A percentile compares a stretch with the other conserved stretches of the same genome.
These are phyloP conservation scores for Drosophila hydei DNA, from an alignment of 1,140 invertebrate species.

Conservation along the genomic window DNA sequence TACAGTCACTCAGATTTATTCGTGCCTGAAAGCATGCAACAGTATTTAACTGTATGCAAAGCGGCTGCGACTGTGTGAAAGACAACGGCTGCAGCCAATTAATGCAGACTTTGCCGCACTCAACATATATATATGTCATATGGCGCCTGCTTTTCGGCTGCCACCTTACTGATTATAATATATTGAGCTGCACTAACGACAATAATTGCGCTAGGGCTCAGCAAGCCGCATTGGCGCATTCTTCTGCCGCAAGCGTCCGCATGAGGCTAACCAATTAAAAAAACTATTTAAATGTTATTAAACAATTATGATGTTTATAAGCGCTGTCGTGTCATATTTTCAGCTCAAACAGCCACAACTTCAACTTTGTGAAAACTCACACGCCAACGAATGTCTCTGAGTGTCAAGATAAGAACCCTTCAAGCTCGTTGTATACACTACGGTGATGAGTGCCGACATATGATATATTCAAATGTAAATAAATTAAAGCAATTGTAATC, in stretches of 20 bases:
- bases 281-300: constrained; percentile 52
- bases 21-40: constrained; percentile 30
- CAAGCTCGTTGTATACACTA: constrained; percentile 12
- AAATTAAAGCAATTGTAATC: too few species aligned
- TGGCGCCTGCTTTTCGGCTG: constrained; percentile 16
- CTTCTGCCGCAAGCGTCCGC: constrained; percentile 16
- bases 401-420: background rate
- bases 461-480: background rate
- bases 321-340: constrained; percentile 26
- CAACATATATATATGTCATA: background rate
- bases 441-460: background rate
- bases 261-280: constrained; percentile 44
- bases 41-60: constrained; percentile 5
- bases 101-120: constrained; percentile 38
- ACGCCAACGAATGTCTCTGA: constrained; percentile 7
- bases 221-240: constrained; percentile 3
- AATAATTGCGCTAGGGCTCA: background rate
- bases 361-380: constrained; percentile 40
- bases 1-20: background rate
- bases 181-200: constrained; percentile 23
- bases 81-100: constrained; percentile 40
- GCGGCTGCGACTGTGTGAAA: background rate
- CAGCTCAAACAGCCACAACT: constrained; percentile 13
- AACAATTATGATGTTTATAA: constrained; percentile 61
- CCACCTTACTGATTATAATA: constrained; percentile 24